phyloP scores from a whole-genome alignment of 2,113 vertebrate species.

The human (Homo sapiens) region DNA sequence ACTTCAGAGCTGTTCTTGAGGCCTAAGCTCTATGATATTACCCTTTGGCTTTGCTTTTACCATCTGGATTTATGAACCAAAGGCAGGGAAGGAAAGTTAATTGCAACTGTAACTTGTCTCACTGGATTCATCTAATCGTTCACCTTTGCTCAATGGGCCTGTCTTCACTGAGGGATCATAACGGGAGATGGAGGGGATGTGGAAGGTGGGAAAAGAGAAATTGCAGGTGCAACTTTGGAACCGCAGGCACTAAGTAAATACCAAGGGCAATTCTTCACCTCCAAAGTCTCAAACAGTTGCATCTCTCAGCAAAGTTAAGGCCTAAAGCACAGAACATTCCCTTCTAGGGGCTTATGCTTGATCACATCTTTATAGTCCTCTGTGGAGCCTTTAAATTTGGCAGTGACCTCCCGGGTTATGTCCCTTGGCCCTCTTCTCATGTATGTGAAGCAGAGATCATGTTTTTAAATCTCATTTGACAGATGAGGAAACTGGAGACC shows the following conservation, averaged over 20 bases:
- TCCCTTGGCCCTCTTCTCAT: not conserved
- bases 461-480: conserved; percentile 25
- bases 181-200: conserved; percentile 37
- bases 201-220: conserved; percentile 69
- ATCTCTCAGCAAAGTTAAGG: conserved; percentile 70
- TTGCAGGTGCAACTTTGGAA: conserved; percentile 46
- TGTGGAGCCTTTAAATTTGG: not conserved
- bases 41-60: conserved; percentile 13
- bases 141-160: conserved; percentile 57
- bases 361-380: not conserved
- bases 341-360: conserved; percentile 54
- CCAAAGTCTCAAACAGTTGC: conserved; percentile 57
- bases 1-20: not conserved
- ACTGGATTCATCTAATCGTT: conserved; percentile 19
- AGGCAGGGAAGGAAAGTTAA: conserved; percentile 30
- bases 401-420: not conserved
- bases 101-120: conserved; percentile 31
- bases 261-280: conserved; percentile 58
- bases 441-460: not conserved
- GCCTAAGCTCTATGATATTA: conserved; percentile 2
- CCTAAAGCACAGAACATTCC: conserved; percentile 67
- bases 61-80: conserved; percentile 59
- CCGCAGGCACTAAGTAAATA: conserved; percentile 63
- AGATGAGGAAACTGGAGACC: not conserved
- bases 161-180: conserved; percentile 56